phyloP scores from a whole-genome alignment of 2,888 invertebrate species.

The Ganaspis brasiliensis region DNA sequence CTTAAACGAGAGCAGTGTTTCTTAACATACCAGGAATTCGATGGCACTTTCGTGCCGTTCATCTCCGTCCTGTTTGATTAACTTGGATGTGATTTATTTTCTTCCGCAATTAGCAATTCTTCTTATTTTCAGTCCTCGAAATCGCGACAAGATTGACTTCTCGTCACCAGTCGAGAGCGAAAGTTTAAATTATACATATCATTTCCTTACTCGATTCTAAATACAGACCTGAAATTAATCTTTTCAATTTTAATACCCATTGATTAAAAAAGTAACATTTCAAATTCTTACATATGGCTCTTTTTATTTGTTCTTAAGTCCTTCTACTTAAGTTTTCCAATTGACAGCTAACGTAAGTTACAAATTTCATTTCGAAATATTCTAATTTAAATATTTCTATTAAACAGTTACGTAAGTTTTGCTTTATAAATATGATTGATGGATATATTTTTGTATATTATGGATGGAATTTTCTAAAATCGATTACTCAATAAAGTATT shows the following conservation, averaged over 20 bases:
- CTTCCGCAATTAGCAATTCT: not conserved
- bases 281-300: too few species aligned
- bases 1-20: not conserved
- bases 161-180: conserved; percentile 15
- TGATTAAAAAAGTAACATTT: not conserved
- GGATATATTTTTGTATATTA: too few species aligned
- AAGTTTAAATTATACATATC: conserved; percentile 9
- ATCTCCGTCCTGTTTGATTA: conserved; percentile 3
- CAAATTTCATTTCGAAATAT: not conserved
- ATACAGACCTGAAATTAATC: not conserved
- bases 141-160: conserved; percentile 12
- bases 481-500: too few species aligned
- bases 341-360: conserved; percentile 12
- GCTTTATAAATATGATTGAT: too few species aligned
- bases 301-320: conserved; percentile 29
- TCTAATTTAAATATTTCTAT: too few species aligned
- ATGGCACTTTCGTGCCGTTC: not conserved
- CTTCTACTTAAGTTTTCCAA: not conserved
- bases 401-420: too few species aligned
- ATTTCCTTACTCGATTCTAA: not conserved
- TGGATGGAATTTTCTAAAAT: too few species aligned
- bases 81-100: conserved; percentile 6
- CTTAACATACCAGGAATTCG: not conserved
- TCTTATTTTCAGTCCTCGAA: conserved; percentile 2
- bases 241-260: not conserved